Evolutionary conservation across 2,113 vertebrate species (phyloP), one percentile per base, ranked within the genome.

Genomic region (Eptesicus fuscus): DNA sequence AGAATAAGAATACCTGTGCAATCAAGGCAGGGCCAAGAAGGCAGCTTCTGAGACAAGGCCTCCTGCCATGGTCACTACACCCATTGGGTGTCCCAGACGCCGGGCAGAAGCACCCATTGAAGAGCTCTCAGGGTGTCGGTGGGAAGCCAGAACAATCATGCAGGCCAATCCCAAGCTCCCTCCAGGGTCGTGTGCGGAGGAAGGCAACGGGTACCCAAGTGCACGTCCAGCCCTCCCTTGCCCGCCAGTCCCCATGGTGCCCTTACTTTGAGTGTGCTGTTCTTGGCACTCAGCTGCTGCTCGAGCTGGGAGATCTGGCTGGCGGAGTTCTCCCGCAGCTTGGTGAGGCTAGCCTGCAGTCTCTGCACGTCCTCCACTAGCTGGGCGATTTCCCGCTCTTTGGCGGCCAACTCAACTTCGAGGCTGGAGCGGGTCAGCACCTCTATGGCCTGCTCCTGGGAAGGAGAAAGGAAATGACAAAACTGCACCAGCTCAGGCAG

Each of bases 341-440:
- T 99, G 98, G 98, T 99, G 98, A 99, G 99, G 99, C 99, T 99
- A 99, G 99, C 99, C 98, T 99, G 99, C 97, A 99, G 99, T 96
- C 99, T 98, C 98, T 99, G 99, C 82, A 99, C 99, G 25, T 99
- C 99, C 93, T 99, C 99, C 25, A 99, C 99, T 69, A 99, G 99
- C 98, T 99, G 99, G 87, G 99, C 98, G 1, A 99, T 99, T 97
- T 99, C 99, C n/a, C 99, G 98, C 97, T 99, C 99, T 98, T 99
- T 99, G 1, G 99, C 99, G 0, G 99, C 99, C 97, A 99, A 98
- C 97, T 99, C 99, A 23, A 98, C 99, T 97, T 99, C 99, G 98
- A 99, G 96, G 97, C 98, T 99, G 96, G 99, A 99, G 90, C 99
- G 98, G 2, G 99, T 99, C 84, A 98, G 98, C 97, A 98, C 98